Percentiles rank a stretch among this genome's conserved stretches.
Conservation (phyloP, 1,140 invertebrate species). For the Heliconius himera region DNA sequence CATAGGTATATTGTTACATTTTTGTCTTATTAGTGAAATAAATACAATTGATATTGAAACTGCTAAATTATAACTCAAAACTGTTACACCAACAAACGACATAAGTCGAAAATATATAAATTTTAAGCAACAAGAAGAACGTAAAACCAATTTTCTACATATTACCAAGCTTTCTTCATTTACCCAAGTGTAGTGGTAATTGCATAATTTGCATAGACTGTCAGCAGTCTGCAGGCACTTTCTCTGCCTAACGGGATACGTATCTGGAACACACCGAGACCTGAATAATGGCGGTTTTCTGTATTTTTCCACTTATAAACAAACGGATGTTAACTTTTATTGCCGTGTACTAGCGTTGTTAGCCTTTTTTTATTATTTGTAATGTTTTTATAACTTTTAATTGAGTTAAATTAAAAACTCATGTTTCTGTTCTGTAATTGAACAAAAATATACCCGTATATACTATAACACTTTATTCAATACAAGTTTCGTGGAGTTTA, state of each 20-base stretch:
- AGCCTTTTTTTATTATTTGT: neutral
- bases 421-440: too few relatives aligned
- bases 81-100: neutral
- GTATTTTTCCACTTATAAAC: constrained; percentile 25
- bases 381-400: neutral
- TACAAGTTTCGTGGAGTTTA: too few relatives aligned
- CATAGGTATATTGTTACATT: too few relatives aligned
- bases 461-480: too few relatives aligned
- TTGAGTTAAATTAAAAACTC: neutral
- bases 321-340: constrained; percentile 21
- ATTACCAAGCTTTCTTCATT: constrained; percentile 16
- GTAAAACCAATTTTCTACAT: neutral
- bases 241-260: constrained; percentile 67
- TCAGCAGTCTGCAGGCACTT: constrained; percentile 57
- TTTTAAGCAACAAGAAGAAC: neutral
- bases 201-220: constrained; percentile 73
- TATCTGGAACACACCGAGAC: constrained; percentile 40
- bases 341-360: constrained; percentile 2
- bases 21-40: neutral
- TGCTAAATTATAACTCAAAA: neutral
- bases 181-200: constrained; percentile 48
- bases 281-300: constrained; percentile 34
- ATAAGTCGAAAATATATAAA: neutral
- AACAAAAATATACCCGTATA: too few relatives aligned
- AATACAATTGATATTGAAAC: neutral